These are phyloP conservation scores for Glossophaga mutica DNA, from an alignment of 2,797 vertebrate species.

Conservation along the genomic window DNA sequence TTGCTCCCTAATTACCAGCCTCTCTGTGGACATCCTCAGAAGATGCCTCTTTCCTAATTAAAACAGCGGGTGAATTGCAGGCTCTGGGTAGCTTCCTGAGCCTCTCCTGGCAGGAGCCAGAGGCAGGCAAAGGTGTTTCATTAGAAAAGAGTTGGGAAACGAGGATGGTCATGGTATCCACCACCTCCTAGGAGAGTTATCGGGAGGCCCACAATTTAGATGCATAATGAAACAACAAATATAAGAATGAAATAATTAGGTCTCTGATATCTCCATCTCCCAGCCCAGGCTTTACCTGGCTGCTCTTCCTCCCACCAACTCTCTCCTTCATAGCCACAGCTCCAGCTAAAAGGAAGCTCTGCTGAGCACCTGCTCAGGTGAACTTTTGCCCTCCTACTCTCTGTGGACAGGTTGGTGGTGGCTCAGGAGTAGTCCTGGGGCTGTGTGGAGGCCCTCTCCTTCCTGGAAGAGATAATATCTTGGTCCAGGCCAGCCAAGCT, in stretches of 20 bases:
- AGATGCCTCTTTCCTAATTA: conserved; percentile 75
- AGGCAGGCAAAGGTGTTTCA: conserved; percentile 58
- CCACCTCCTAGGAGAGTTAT: background rate
- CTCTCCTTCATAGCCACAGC: background rate
- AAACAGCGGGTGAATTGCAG: conserved; percentile 70
- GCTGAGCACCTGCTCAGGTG: background rate
- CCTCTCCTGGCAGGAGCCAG: conserved; percentile 34
- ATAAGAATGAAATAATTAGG: background rate
- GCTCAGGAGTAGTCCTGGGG: background rate
- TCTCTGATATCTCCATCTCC: background rate
- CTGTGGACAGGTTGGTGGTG: background rate
- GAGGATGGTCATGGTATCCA: background rate
- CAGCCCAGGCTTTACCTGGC: background rate
- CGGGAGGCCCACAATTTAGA: background rate
- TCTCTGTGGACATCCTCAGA: conserved; percentile 65
- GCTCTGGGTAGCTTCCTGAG: conserved; percentile 43
- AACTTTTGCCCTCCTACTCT: background rate
- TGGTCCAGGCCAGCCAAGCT: background rate
- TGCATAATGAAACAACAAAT: background rate
- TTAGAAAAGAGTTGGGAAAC: conserved; percentile 36
- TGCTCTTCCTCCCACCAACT: background rate
- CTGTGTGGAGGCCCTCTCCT: background rate
- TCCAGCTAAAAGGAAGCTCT: background rate
- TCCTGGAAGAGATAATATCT: background rate
- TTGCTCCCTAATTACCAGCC: conserved; percentile 75